Percentiles rank a stretch among this genome's conserved stretches.
These are phyloP conservation scores for Plectus sambesii DNA, from an alignment of 1,140 invertebrate species.

Conservation along the genomic window DNA sequence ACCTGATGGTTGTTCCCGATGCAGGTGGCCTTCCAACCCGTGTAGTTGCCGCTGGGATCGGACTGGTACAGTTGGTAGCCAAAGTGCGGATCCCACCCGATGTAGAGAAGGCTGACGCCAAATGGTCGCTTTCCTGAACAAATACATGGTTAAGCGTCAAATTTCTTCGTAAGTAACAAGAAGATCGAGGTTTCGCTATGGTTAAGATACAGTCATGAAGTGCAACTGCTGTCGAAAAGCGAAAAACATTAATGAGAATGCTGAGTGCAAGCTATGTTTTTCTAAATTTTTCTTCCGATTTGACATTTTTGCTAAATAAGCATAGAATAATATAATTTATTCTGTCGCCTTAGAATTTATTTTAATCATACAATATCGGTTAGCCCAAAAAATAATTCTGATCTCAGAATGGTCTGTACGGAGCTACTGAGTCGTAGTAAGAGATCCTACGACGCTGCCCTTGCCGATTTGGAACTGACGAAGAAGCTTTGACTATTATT, in stretches of 20 bases:
- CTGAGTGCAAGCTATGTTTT: too few relatives aligned
- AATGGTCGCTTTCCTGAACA: conserved; percentile 71
- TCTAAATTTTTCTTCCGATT: too few relatives aligned
- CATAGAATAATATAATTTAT: too few relatives aligned
- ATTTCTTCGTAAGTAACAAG: too few relatives aligned
- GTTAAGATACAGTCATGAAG: neutral
- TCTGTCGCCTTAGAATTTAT: conserved; percentile 5
- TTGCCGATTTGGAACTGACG: neutral
- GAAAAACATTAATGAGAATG: too few relatives aligned
- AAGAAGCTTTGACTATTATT: neutral
- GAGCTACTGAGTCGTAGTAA: too few relatives aligned
- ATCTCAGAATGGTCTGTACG: neutral
- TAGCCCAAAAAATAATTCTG: neutral
- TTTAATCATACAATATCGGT: neutral
- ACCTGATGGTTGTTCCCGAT: conserved; percentile 96
- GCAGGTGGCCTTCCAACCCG: conserved; percentile 98
- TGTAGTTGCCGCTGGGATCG: conserved; percentile 98
- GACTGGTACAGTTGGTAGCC: conserved; percentile 98
- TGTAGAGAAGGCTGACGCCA: conserved; percentile 95
- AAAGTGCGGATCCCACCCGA: conserved; percentile 98
- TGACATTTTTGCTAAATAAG: too few relatives aligned
- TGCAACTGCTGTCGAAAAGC: neutral
- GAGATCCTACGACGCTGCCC: conserved; percentile 7
- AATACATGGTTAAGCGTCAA: conserved; percentile 9
- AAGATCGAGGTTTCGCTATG: neutral